Base-by-base conservation (phyloP, 2,113 vertebrate genomes). In the Nerophis ophidion region DNA sequence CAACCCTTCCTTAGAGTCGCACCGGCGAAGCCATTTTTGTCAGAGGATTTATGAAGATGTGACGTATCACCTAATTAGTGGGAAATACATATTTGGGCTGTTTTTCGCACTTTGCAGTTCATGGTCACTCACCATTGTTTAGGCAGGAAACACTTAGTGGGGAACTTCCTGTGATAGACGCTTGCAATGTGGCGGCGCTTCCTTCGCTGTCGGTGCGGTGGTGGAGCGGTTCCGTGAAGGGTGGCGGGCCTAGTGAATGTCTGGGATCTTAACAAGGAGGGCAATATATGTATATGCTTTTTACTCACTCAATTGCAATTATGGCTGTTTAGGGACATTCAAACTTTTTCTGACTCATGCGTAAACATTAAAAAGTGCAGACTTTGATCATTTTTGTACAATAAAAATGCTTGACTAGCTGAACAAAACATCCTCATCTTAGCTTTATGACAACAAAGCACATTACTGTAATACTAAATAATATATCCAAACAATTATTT, bases 131-230 rank as follows among this genome's bases (percentile, higher is more conserved):
- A 82, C 83, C 81, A 72, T 86, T 84, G 68, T 86, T 79, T 17
- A 66, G 63, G 83, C 81, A 87, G 77, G 83, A 84, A 81, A 78
- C 4, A 0, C 38, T 68, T n/a, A 82, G 46, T 42, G 81, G 78
- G 36, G 14, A 62, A 60, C 72, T 81, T 77, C 84, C 87, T 60
- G 76, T 56, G 71, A 87, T 70, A 71, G 80, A 75, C 19, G 71
- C 74, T 58, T 61, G 54, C 76, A 83, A 77, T 7, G 61, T 45
- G 13, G 66, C 76, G 36, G 82, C 70, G 8, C 70, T 66, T 66
- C 87, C 86, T 52, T 71, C 73, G 5, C 74, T 45, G 48, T 63
- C 63, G 0, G 48, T 16, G 8, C 74, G 61, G 34, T 79, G 82
- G 2, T 4, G 26, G 2, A 26, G 26, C 26, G 26, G 26, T 26